phyloP scores from a whole-genome alignment of 2,888 invertebrate genomes.

The Nyleta sp. region DNA sequence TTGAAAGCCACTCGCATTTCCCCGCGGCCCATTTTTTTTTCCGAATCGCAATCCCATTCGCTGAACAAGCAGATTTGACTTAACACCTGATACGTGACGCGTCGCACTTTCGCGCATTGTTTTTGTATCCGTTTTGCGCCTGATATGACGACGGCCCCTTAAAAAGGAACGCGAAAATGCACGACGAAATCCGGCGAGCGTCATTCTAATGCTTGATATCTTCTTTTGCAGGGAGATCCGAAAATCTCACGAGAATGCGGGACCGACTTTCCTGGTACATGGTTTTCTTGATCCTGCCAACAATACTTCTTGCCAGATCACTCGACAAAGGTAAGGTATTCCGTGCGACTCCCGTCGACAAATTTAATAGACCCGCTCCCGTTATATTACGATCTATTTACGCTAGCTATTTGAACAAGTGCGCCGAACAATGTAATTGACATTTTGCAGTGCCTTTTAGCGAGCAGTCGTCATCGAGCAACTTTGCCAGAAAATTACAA shows the following conservation, averaged over 20 bases:
- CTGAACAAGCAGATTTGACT: neutral
- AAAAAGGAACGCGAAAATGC: neutral
- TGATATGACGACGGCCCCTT: neutral
- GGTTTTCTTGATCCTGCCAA: conserved; percentile 81
- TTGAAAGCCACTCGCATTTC: neutral
- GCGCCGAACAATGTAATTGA: neutral
- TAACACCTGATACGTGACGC: conserved; percentile 2
- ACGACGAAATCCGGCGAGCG: neutral
- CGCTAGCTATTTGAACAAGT: neutral
- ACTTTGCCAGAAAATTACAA: too few species aligned
- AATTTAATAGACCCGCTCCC: neutral
- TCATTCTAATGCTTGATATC: conserved; percentile 22
- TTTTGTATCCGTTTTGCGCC: neutral
- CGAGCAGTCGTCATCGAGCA: too few species aligned
- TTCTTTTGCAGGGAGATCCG: conserved; percentile 71
- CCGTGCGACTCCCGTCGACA: conserved; percentile 1
- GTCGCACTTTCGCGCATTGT: neutral
- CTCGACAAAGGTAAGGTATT: conserved; percentile 80
- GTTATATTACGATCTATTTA: neutral
- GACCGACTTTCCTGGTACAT: conserved; percentile 82
- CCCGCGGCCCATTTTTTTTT: neutral
- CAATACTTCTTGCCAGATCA: conserved; percentile 81
- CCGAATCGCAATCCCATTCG: neutral
- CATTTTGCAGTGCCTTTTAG: too few species aligned
- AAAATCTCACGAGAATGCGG: conserved; percentile 79